phyloP scores from a whole-genome alignment of 2,113 vertebrate genomes.

The Pterocles gutturalis region DNA sequence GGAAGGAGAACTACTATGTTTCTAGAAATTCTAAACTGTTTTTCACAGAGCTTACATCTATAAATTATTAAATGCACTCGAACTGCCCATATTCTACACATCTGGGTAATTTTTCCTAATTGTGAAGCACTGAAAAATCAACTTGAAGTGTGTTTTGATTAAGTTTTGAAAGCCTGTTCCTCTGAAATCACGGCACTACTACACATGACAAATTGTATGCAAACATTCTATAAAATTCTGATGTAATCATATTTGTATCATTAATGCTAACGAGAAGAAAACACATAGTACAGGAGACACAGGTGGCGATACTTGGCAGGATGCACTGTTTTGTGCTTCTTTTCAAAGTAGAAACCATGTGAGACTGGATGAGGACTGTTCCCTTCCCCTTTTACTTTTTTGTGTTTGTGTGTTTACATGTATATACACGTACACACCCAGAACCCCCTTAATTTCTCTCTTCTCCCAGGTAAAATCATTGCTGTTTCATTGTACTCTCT shows the following conservation, averaged over 20 bases:
- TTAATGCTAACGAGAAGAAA: not conserved
- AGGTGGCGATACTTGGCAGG: not conserved
- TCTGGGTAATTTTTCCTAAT: not conserved
- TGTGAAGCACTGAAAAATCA: not conserved
- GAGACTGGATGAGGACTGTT: not conserved
- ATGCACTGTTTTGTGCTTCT: not conserved
- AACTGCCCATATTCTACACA: not conserved
- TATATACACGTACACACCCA: too few species aligned
- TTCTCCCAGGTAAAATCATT: not conserved
- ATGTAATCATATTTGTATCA: not conserved
- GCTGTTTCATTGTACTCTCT: not conserved
- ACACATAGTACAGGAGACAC: not conserved
- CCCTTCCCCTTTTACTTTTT: not conserved
- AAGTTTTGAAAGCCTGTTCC: not conserved
- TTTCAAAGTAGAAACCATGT: not conserved
- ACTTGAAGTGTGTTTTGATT: not conserved
- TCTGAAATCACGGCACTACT: not conserved
- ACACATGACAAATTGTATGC: not conserved
- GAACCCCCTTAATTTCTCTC: not conserved
- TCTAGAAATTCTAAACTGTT: not conserved
- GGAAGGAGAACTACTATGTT: not conserved
- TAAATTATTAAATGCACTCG: not conserved
- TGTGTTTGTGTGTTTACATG: not conserved
- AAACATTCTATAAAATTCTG: not conserved
- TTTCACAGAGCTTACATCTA: not conserved